Base-by-base conservation (phyloP, 2,113 vertebrate species). In the Sebastes fasciatus region DNA sequence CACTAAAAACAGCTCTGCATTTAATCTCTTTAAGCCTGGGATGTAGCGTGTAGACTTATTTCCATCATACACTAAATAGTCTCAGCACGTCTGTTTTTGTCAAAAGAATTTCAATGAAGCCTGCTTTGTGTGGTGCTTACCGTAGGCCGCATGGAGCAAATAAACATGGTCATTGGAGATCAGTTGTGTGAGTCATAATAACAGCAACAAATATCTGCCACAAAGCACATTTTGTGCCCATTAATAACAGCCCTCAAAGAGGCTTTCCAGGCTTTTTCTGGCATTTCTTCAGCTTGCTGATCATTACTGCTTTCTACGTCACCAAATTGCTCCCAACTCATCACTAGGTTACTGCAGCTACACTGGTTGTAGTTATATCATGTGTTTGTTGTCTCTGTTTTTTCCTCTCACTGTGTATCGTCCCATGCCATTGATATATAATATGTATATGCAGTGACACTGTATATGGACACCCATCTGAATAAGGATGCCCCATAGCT, bases 131-230 rank as follows among this genome's bases (percentile, higher is more conserved):
- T 71, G 21, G n/a, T 60, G 57, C 57, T 46, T 43, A n/a, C 16
- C 43, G 48, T 3, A 48, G 23, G 14, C n/a, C 5, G 43, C 4
- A 23, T 68, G 46, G 21, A 73, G 63, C 14, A 48, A 73, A 76
- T 52, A 52, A 43, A 19, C 74, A 76, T 60, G 16, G 40, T 34
- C n/a, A 66, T 46, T 79, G 60, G 26, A 73, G 68, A 58, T 60
- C 1, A 48, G 10, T 21, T 46, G 13, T 9, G 16, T 23, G 42
- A 58, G 58, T 75, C 80, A 49, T 13, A 54, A 26, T 34, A 34
- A 17, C 16, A 45, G 19, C 4, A n/a, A 19, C 3, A 21, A 34
- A 68, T 8, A 49, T 21, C 49, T 61, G 17, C 14, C 13, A 60
- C 8, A 46, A 16, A 69, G 42, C 17, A 2, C 13, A 48, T 51